Evolutionary conservation across 2,888 invertebrate species (phyloP).

Genomic region (Poecilobothrus nobilitatus): DNA sequence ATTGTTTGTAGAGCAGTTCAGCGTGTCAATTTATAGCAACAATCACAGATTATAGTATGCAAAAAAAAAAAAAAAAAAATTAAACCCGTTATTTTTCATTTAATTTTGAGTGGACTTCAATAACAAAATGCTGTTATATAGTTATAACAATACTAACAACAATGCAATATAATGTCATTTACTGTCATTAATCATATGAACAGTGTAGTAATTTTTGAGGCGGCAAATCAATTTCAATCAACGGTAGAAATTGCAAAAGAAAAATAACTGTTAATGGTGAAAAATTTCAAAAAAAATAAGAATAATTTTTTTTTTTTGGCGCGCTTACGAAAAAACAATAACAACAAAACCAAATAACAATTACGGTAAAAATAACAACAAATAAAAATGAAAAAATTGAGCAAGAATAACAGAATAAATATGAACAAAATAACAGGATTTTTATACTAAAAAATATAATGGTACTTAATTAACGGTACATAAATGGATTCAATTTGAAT

Average conservation of each 20-base stretch:
- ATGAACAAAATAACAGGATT: neutral
- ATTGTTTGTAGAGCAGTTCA: too few species aligned
- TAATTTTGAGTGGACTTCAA: too few species aligned
- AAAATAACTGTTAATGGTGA: neutral
- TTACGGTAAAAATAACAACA: conserved; percentile 18
- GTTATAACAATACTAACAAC: neutral
- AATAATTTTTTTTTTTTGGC: too few species aligned
- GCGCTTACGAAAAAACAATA: conserved; percentile 21
- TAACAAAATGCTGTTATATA: too few species aligned
- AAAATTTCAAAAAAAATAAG: too few species aligned
- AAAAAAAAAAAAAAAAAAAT: too few species aligned
- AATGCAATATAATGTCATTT: neutral
- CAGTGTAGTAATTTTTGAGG: neutral
- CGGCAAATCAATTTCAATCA: conserved; percentile 1
- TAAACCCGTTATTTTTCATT: too few species aligned
- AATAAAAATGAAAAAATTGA: conserved; percentile 14
- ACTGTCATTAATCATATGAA: neutral
- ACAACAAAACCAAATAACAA: too few species aligned
- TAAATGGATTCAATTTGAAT: conserved; percentile 10
- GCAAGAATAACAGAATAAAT: neutral
- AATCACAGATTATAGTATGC: too few species aligned
- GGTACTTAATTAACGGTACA: conserved; percentile 10
- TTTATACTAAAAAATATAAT: neutral
- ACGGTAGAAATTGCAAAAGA: neutral
- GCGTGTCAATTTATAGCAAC: too few species aligned